These are phyloP conservation scores for Eulimnadia texana DNA, from an alignment of 1,140 invertebrate species.

Conservation along the genomic window DNA sequence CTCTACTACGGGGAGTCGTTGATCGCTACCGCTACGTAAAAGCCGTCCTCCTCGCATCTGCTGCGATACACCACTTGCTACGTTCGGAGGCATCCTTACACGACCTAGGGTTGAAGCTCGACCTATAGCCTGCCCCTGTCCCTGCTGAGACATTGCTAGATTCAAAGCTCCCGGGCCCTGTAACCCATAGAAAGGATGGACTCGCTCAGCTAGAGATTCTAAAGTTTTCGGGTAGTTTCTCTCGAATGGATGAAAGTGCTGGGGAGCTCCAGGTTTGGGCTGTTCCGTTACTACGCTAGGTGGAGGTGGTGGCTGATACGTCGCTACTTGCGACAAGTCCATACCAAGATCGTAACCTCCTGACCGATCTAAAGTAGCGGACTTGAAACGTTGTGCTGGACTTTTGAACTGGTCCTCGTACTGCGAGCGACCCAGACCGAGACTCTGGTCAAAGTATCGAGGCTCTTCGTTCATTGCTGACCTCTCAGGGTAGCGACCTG, in stretches of 20 bases:
- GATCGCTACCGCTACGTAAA: constrained; percentile 26
- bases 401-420: background rate
- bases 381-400: background rate
- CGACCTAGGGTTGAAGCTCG: constrained; percentile 21
- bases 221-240: constrained; percentile 76
- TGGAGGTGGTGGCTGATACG: constrained; percentile 49
- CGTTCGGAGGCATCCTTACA: constrained; percentile 35
- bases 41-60: constrained; percentile 42
- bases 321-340: background rate
- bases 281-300: constrained; percentile 75
- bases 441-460: background rate
- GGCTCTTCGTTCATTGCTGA: background rate
- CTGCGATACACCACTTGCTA: constrained; percentile 23
- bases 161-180: constrained; percentile 32
- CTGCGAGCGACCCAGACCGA: background rate
- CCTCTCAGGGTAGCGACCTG: constrained; percentile 4
- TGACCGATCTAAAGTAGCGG: background rate
- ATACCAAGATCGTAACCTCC: background rate
- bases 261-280: constrained; percentile 52
- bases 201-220: constrained; percentile 73
- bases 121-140: constrained; percentile 17
- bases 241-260: constrained; percentile 61
- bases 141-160: constrained; percentile 31
- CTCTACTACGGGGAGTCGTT: constrained; percentile 23
- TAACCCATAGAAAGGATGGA: constrained; percentile 24